Base-by-base conservation (phyloP, 2,888 invertebrate genomes). In the Tortricodes alternella region DNA sequence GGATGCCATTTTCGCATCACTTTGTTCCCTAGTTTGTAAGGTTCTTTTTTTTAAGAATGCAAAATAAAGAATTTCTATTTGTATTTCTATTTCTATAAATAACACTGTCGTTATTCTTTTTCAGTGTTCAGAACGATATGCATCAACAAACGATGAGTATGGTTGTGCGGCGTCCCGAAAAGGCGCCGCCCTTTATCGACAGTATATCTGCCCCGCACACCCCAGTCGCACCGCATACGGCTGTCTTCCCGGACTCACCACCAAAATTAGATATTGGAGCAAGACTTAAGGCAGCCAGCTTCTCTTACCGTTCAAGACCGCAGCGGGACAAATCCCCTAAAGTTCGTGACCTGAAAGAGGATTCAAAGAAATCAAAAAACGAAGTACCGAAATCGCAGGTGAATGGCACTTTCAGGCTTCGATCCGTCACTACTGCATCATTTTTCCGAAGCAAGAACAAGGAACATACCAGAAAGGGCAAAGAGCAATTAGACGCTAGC, bases 161-260 rank as follows among this genome's bases (percentile, higher is more conserved):
- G 76, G 81, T 85, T 60, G 78, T 82, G 51, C 80, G 86, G 0
- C 79, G 83, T 13, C 79, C 78, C 11, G 70, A 71, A 61, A 62
- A 71, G 73, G 69, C 74, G 59, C 71, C 74, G 46, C 67, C 73
- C 35, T 61, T 66, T 19, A 55, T 65, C 8, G 60, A 65, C 53
- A 80, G 80, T 53, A 62, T 76, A 59, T 89, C 89, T 1, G 89
- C 89, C 46, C 89, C 89, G 58, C 89, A 90, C 84, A 88, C 89
- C 44, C 89, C 89, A 63, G 87, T 88, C 19, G 72, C 78, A 24
- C 60, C 77, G 16, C 83, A 80, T 65, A 63, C 61, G 38, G 58
- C 60, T 21, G 74, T 60, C 15, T 61, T 37, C 24, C 50, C 37
- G 13, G 53, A 51, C 4, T 59, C 66, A 44, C 68, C 67, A n/a